Percentiles rank a stretch among this genome's conserved stretches.
Conservation (phyloP, 2,888 invertebrate genomes). For the Sicus ferrugineus region DNA sequence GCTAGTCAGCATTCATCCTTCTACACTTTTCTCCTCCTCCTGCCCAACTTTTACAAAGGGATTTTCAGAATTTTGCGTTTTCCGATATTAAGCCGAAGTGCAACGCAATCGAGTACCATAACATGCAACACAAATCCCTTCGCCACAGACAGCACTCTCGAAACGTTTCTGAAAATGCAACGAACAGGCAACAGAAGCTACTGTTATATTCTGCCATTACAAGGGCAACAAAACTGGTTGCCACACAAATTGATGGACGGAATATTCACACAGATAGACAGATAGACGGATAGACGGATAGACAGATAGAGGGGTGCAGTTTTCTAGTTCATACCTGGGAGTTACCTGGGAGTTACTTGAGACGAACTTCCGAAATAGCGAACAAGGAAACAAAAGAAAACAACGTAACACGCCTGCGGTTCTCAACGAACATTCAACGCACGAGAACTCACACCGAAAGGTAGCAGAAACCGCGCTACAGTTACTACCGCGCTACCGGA, state of each 20-base stretch:
- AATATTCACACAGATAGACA: background rate
- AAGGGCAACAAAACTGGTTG: background rate
- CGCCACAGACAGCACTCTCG: too few species aligned
- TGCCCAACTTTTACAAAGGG: too few species aligned
- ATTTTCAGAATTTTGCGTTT: too few species aligned
- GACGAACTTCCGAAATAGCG: slow-evolving; percentile 11
- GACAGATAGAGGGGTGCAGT: slow-evolving; percentile 2
- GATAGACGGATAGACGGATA: background rate
- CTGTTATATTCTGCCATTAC: too few species aligned
- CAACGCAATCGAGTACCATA: too few species aligned
- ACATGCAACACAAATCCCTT: too few species aligned
- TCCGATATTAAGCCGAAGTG: too few species aligned
- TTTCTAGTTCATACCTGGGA: slow-evolving; percentile 18
- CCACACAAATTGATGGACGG: background rate
- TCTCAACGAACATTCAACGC: background rate
- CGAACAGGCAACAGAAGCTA: too few species aligned
- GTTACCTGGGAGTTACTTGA: slow-evolving; percentile 25
- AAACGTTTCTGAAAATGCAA: too few species aligned
- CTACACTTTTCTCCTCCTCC: too few species aligned
- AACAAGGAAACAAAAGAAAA: background rate
- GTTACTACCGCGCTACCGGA: too few species aligned
- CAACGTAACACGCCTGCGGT: background rate
- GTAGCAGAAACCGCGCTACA: background rate
- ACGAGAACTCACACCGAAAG: background rate
- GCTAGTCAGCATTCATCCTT: too few species aligned